Conservation (phyloP, 2,797 vertebrate species). For the Melanotaenia boesemani region DNA sequence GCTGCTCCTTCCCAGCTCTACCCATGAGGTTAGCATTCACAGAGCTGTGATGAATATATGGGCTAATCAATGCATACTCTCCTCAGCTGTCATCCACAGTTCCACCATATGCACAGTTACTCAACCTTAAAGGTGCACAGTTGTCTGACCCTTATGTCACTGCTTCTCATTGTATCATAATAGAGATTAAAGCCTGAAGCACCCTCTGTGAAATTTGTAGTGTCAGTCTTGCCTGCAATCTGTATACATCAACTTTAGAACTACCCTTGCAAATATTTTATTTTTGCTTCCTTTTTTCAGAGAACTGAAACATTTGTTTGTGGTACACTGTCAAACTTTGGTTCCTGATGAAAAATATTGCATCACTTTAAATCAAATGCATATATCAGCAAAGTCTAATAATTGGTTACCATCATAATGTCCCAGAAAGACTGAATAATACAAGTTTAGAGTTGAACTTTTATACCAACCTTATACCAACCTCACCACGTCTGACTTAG, state of each 20-base stretch:
- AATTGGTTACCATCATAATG: constrained; percentile 9
- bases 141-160: constrained; percentile 74
- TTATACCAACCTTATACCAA: constrained; percentile 6
- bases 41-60: constrained; percentile 68
- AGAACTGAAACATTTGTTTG: constrained; percentile 22
- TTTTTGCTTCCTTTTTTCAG: constrained; percentile 13
- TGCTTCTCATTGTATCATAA: constrained; percentile 53
- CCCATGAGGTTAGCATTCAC: constrained; percentile 68
- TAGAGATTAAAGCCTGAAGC: constrained; percentile 42
- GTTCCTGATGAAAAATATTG: constrained; percentile 31
- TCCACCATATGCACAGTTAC: constrained; percentile 73
- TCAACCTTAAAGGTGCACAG: constrained; percentile 78
- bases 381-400: neutral
- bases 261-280: constrained; percentile 32
- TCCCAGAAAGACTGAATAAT: neutral
- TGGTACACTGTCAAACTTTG: constrained; percentile 22
- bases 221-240: constrained; percentile 38
- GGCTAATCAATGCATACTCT: constrained; percentile 73
- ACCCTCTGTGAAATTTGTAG: constrained; percentile 33
- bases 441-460: constrained; percentile 9
- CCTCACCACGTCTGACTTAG: constrained; percentile 27
- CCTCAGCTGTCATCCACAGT: constrained; percentile 65
- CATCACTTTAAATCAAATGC: neutral
- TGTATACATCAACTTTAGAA: constrained; percentile 35
- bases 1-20: constrained; percentile 34